Evolutionary conservation across 2,797 vertebrate species (phyloP), one percentile per base, ranked within the genome.

Genomic region (Nothura maculosa): DNA sequence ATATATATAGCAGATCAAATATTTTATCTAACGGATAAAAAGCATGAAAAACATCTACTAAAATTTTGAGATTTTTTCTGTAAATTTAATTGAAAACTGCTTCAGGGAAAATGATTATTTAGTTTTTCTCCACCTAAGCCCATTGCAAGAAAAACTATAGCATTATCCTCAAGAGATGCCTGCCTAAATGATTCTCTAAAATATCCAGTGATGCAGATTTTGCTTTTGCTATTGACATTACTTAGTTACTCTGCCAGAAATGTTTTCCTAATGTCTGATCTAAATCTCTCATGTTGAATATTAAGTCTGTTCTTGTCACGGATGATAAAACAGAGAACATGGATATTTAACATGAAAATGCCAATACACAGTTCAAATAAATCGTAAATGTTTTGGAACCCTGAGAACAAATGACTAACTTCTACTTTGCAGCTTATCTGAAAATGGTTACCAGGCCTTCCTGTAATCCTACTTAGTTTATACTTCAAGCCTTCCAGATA

Each of bases 161-260:
- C 63, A 60, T 70, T 89, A 42, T 93, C 82, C 40, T 64, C 64
- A 95, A 54, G 68, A 95, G 86, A 85, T 89, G 57, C 80, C 92
- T 89, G 58, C n/a, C 54, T 94, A 95, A 95, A 94, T 94, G 38
- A 87, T 92, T 78, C 48, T 64, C 82, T 89, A 90, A 93, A 82
- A 30, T 28, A 38, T 63, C 61, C 61, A 42, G 38, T 85, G 7
- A 81, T 45, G 50, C 50, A 91, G 28, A 69, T 92, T 94, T 93
- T 78, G 18, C 8, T 66, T 27, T 63, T 87, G 75, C 20, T 92
- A 85, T 89, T 87, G 80, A 43, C 62, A 69, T 81, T 91, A 62
- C 2, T 78, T 75, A 83, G 73, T 54, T 78, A 36, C 58, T 73
- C 45, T 75, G 73, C 54, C 38, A 90, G 58, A 90, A 92, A 85